phyloP scores from a whole-genome alignment of 2,797 vertebrate species.

The Poecilia gillii region DNA sequence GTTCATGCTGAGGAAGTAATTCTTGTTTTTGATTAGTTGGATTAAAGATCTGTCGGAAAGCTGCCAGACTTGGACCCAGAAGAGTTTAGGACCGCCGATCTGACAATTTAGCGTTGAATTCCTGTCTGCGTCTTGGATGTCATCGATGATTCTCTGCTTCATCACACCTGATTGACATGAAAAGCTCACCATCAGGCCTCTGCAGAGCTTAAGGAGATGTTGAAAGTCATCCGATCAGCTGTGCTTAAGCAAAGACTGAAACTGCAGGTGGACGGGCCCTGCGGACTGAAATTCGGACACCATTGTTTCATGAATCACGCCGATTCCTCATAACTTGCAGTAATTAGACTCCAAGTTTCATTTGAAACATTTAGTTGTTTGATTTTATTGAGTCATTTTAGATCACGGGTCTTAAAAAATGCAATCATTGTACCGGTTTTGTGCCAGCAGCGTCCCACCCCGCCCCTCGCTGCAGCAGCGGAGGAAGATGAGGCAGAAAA shows the following conservation, averaged over 20 bases:
- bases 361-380: background rate
- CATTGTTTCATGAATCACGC: background rate
- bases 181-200: background rate
- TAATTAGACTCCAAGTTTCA: background rate
- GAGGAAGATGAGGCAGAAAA: conserved; percentile 90
- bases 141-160: background rate
- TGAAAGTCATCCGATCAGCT: background rate
- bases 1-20: background rate
- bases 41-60: background rate
- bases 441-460: conserved; percentile 81
- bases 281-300: background rate
- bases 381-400: background rate
- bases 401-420: background rate
- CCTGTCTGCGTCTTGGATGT: background rate
- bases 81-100: background rate
- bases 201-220: background rate
- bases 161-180: background rate
- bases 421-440: background rate
- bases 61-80: background rate
- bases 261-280: no score
- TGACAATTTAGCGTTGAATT: background rate
- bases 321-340: background rate
- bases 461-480: conserved; percentile 80
- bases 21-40: background rate
- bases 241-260: background rate